phyloP scores from a whole-genome alignment of 2,113 vertebrate genomes.

The Callocephalon fimbriatum region DNA sequence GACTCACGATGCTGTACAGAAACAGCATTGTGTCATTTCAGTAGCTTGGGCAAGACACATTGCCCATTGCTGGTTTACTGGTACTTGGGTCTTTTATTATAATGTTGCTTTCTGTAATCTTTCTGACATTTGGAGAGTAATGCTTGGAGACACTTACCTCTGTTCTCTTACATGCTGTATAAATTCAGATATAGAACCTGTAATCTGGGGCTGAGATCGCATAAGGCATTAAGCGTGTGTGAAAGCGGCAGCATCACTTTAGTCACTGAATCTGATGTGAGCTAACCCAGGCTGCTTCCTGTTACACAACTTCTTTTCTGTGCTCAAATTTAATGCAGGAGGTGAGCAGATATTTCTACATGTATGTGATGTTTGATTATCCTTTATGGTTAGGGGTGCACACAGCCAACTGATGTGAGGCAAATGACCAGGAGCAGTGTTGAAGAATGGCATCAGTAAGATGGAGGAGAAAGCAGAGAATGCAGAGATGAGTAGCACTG shows the following conservation, averaged over 20 bases:
- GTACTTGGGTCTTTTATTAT: not conserved
- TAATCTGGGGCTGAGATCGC: not conserved
- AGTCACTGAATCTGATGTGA: not conserved
- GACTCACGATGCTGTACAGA: not conserved
- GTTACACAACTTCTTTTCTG: not conserved
- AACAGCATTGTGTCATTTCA: not conserved
- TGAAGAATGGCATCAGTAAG: not conserved
- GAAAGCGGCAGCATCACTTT: not conserved
- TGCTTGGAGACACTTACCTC: not conserved
- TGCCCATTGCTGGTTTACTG: fast-evolving
- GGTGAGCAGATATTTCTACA: not conserved
- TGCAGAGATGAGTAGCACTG: not conserved
- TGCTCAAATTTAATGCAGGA: not conserved
- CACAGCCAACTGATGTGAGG: not conserved
- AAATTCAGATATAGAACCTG: not conserved
- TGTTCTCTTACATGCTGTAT: not conserved
- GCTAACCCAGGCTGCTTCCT: not conserved
- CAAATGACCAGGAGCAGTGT: not conserved
- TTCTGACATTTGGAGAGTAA: not conserved
- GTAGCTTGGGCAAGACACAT: not conserved
- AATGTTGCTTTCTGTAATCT: not conserved
- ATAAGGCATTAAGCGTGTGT: not conserved
- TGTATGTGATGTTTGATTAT: not conserved
- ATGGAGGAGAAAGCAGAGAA: not conserved
- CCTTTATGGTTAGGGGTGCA: not conserved